Evolutionary conservation across 2,113 vertebrate genomes (phyloP), one percentile per base, ranked within the genome.

Genomic region (Carassius carassius): DNA sequence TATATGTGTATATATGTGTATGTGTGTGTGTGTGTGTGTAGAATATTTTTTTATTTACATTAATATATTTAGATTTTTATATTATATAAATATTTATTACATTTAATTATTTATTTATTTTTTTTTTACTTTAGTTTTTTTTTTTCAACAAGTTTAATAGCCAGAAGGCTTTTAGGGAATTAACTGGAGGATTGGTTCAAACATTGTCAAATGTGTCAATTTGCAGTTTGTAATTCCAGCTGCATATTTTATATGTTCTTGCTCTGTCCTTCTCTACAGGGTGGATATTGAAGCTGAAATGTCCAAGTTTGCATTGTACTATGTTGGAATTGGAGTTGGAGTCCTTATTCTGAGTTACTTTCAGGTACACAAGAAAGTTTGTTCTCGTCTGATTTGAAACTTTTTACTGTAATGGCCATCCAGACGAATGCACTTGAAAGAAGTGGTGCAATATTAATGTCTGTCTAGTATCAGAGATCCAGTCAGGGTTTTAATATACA

Each of bases 261-360:
- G 3, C 19, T 81, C 81, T 29, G 19, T 88, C 86, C 12, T 86
- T 72, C 86, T 78, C 29, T 37, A 83, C 91, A 96, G 95, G 84
- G 88, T 92, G 74, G 88, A 95, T 78, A 94, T 96, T 86, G 93
- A 95, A 82, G 86, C 41, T 4, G 70, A 95, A 85, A 93, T 96
- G 93, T 93, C 92, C 54, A 89, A 86, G 83, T 95, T 95, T 92
- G 94, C 95, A 25, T 93, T 91, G 87, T 95, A 94, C 88, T 95
- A 95, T 86, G n/a, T 93, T 86, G 94, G 92, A 29, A 93, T 95
- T 73, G 95, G 94, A 88, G 1, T 91, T 19, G 90, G 74, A 62
- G 92, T 94, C 29, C 51, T 95, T 21, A 9, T 94, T 56, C 32
- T 94, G 51, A 93, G 94, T 86, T 94, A 95, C 84, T 93, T 94